These are phyloP conservation scores for Caenorhabditis becei DNA, from an alignment of 2,888 invertebrate genomes.

Conservation along the genomic window DNA sequence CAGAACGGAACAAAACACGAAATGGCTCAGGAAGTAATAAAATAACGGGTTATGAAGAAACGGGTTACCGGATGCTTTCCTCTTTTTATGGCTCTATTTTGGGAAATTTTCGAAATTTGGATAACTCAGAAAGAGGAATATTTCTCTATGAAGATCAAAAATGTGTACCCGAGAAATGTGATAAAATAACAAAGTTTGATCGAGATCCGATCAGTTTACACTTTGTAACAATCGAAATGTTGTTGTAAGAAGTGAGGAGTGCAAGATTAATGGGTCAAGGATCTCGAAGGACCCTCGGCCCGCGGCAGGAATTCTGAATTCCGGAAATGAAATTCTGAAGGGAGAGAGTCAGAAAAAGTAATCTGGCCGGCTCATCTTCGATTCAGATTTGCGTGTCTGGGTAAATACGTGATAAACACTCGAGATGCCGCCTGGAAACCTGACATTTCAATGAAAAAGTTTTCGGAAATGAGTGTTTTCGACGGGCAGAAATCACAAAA, in stretches of 20 bases:
- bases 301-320: neutral
- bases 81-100: conserved; percentile 23
- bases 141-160: neutral
- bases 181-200: neutral
- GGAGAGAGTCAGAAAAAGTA: neutral
- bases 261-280: conserved; percentile 34
- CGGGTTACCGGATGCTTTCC: conserved; percentile 13
- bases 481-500: neutral
- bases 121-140: neutral
- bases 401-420: conserved; percentile 5
- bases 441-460: neutral
- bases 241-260: conserved; percentile 42
- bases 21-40: conserved; percentile 27
- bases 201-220: conserved; percentile 5
- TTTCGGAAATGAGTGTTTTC: neutral
- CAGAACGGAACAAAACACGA: neutral
- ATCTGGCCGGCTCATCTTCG: neutral
- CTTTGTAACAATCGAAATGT: conserved; percentile 39
- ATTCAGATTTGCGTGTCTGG: conserved; percentile 8
- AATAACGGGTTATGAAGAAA: conserved; percentile 17
- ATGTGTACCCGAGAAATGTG: neutral
- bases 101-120: conserved; percentile 5
- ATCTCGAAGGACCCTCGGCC: conserved; percentile 15
- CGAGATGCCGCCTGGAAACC: conserved; percentile 2
- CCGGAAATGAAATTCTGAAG: neutral